These are phyloP conservation scores for Meandrusa payeni DNA, from an alignment of 2,888 invertebrate species.

Conservation along the genomic window DNA sequence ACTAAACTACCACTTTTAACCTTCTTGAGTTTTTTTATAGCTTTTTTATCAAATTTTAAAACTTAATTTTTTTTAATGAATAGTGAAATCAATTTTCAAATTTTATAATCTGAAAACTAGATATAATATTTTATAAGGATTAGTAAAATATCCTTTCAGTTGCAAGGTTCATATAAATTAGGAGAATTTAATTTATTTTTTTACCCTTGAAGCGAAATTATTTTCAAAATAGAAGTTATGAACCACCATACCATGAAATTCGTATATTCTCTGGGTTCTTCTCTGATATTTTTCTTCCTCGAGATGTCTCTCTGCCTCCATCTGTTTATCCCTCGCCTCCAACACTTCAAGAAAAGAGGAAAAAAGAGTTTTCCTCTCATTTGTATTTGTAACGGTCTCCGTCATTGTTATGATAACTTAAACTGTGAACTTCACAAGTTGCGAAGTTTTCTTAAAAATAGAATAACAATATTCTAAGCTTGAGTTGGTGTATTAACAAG, in stretches of 20 bases:
- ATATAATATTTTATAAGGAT: too few species aligned
- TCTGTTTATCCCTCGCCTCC: conserved; percentile 62
- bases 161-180: too few species aligned
- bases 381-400: conserved; percentile 74
- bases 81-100: too few species aligned
- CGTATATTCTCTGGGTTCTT: conserved; percentile 70
- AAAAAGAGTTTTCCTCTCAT: conserved; percentile 68
- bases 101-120: too few species aligned
- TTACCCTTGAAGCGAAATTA: too few species aligned
- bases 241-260: conserved; percentile 64
- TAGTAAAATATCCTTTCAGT: too few species aligned
- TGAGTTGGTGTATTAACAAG: conserved; percentile 8
- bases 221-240: conserved; percentile 4
- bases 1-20: too few species aligned
- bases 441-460: conserved; percentile 23
- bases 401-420: conserved; percentile 49
- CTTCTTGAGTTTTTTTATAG: too few species aligned
- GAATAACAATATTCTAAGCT: conserved; percentile 8
- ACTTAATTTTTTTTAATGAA: too few species aligned
- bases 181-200: too few species aligned
- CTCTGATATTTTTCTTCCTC: conserved; percentile 68
- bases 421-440: conserved; percentile 10
- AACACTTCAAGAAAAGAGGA: conserved; percentile 66
- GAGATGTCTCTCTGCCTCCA: conserved; percentile 58
- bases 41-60: too few species aligned